phyloP scores from a whole-genome alignment of 92 coral and sea anemone species.

The Parazoanthus darwini region DNA sequence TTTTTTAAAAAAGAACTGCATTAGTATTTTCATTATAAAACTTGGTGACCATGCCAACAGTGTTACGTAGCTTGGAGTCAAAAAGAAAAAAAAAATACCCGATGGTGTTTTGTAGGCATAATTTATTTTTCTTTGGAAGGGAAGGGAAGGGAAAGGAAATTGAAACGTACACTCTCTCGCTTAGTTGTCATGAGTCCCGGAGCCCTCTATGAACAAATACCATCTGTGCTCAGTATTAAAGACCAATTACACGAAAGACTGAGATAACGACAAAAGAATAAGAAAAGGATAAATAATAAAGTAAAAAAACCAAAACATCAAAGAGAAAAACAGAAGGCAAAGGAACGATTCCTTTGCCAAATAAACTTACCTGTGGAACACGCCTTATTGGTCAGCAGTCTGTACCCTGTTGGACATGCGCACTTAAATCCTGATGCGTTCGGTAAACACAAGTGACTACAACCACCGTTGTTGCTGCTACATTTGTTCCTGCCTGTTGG shows the following conservation, averaged over 20 bases:
- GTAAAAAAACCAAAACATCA: neutral
- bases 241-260: neutral
- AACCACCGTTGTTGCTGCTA: conserved; percentile 54
- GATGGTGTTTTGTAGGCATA: neutral
- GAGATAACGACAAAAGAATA: neutral
- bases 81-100: neutral
- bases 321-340: neutral
- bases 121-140: neutral
- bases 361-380: conserved; percentile 60
- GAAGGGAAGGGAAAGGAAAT: neutral
- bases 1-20: too few species aligned
- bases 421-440: conserved; percentile 63
- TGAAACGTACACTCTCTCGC: too few species aligned
- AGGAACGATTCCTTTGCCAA: neutral
- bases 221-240: neutral
- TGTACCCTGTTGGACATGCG: conserved; percentile 79
- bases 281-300: neutral
- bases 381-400: conserved; percentile 54
- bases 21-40: neutral
- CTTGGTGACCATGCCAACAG: neutral
- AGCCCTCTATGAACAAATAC: neutral
- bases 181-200: neutral
- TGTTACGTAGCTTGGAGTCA: too few species aligned
- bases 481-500: conserved; percentile 47
- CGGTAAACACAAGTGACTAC: conserved; percentile 76